These are phyloP conservation scores for Drosophila eohydei DNA, from an alignment of 2,888 invertebrate genomes.

Conservation along the genomic window DNA sequence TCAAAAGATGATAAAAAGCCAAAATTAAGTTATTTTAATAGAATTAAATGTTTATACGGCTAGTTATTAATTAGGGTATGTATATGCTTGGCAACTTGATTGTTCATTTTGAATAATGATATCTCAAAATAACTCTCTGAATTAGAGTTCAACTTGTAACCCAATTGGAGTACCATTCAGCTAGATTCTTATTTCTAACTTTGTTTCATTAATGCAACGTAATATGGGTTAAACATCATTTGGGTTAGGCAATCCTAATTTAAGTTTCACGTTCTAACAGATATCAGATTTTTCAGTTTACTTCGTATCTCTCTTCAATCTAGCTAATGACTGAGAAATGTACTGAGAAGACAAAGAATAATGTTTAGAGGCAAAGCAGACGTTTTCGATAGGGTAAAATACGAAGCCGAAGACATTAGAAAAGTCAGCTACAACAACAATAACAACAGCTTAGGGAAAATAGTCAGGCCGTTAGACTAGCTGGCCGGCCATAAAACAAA, in stretches of 20 bases:
- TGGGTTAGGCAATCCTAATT: constrained; percentile 2
- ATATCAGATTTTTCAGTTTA: constrained; percentile 15
- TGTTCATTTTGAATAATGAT: not conserved
- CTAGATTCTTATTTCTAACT: not conserved
- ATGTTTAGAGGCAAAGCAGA: constrained; percentile 30
- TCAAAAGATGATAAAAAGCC: not conserved
- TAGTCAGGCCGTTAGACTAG: constrained; percentile 38
- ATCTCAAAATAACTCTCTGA: not conserved
- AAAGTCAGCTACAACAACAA: constrained; percentile 26
- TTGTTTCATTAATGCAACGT: not conserved
- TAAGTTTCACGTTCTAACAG: constrained; percentile 7
- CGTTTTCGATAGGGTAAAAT: constrained; percentile 49
- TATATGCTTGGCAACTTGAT: too few relatives aligned
- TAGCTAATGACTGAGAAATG: constrained; percentile 63
- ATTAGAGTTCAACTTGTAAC: not conserved
- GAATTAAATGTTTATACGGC: not conserved
- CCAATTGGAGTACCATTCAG: not conserved
- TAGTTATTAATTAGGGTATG: too few relatives aligned
- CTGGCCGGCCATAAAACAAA: constrained; percentile 57
- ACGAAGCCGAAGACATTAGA: constrained; percentile 41
- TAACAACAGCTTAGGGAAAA: constrained; percentile 22
- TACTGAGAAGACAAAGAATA: constrained; percentile 30
- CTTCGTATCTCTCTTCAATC: constrained; percentile 60
- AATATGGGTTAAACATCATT: constrained; percentile 11
- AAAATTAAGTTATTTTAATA: not conserved